These are phyloP conservation scores for Ornithoptera alexandrae DNA, from an alignment of 2,888 invertebrate species.

Conservation along the genomic window DNA sequence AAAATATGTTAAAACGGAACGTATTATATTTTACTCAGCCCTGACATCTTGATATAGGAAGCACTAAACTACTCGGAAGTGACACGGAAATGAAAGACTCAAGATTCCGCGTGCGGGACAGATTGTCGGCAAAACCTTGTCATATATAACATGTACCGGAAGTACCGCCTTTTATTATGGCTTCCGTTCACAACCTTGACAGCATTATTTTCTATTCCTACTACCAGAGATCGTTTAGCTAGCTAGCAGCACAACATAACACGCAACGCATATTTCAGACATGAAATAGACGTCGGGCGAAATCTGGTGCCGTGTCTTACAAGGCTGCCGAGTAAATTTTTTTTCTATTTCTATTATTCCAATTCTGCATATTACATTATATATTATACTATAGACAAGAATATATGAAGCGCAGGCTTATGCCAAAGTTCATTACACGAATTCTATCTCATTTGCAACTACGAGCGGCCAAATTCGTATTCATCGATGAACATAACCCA, in stretches of 20 bases:
- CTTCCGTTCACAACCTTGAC: not conserved
- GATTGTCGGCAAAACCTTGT: not conserved
- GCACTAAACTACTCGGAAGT: not conserved
- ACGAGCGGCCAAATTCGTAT: slow-evolving; percentile 21
- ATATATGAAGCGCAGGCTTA: not conserved
- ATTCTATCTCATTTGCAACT: slow-evolving; percentile 17
- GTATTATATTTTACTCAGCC: no score
- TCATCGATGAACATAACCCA: slow-evolving; percentile 19
- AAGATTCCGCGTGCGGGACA: not conserved
- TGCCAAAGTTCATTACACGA: slow-evolving; percentile 11
- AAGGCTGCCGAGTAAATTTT: no score
- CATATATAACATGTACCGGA: not conserved
- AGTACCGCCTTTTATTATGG: not conserved
- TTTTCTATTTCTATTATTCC: not conserved
- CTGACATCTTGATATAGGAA: not conserved
- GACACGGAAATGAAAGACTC: not conserved
- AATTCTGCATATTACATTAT: not conserved
- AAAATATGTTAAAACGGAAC: no score
- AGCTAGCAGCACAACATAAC: no score
- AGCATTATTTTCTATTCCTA: no score
- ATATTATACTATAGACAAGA: not conserved
- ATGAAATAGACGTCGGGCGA: no score
- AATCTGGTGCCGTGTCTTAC: no score
- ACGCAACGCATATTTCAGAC: no score
- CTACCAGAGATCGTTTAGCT: no score